phyloP scores from a whole-genome alignment of 1,140 invertebrate genomes.

The Drosophila littoralis region DNA sequence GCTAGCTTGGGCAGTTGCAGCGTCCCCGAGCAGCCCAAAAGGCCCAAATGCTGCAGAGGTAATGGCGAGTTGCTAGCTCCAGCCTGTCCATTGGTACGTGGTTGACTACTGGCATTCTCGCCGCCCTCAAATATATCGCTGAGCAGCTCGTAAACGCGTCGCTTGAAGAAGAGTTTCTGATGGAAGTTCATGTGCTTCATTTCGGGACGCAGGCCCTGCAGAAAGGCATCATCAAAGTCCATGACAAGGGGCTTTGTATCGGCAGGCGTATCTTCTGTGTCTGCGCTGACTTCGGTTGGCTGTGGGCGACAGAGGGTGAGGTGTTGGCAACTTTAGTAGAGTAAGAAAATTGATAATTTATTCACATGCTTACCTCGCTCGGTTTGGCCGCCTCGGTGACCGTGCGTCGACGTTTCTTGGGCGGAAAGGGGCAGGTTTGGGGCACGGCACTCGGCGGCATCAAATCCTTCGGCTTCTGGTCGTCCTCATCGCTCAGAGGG shows the following conservation, averaged over 20 bases:
- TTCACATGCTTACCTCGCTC: constrained; percentile 20
- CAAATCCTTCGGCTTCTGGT: constrained; percentile 16
- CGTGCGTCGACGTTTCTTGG: constrained; percentile 40
- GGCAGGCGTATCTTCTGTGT: not conserved
- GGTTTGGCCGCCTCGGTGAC: constrained; percentile 1
- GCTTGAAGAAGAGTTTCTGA: constrained; percentile 76
- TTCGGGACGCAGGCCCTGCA: constrained; percentile 72
- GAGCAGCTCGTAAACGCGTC: constrained; percentile 70
- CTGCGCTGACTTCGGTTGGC: not conserved
- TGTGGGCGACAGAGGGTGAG: not conserved
- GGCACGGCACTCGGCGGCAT: not conserved
- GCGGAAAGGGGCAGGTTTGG: constrained; percentile 34
- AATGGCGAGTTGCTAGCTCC: constrained; percentile 1
- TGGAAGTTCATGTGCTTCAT: constrained; percentile 73
- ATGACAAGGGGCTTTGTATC: not conserved
- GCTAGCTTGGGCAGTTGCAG: constrained; percentile 53
- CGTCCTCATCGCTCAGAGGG: constrained; percentile 39
- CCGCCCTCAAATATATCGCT: constrained; percentile 60
- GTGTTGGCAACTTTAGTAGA: not conserved
- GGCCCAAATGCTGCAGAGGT: constrained; percentile 27
- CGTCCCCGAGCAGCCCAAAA: constrained; percentile 23
- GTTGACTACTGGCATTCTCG: not conserved
- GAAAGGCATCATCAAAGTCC: constrained; percentile 73
- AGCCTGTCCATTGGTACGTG: constrained; percentile 11
- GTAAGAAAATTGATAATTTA: not conserved